Base-by-base conservation (phyloP, 37 sponge, comb jelly and placozoan species). In the Sycon ciliatum region DNA sequence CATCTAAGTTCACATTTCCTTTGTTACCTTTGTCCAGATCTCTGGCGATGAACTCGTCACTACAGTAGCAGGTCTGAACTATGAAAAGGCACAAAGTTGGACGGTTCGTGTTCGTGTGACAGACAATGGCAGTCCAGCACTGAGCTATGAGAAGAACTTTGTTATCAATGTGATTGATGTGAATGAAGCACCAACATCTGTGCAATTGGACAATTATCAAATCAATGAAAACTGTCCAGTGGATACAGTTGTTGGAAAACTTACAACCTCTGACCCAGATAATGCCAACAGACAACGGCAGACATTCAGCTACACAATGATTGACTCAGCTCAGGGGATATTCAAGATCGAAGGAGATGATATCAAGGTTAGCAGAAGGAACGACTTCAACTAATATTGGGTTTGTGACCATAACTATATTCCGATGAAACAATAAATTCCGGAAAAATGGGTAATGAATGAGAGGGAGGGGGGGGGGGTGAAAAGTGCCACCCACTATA, bases 141-240 rank as follows among this genome's bases (percentile, higher is more conserved):
- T 60, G n/a, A n/a, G n/a, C 7, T 11, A 27, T 11, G 16, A 11
- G 9, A 60, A 60, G 16, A n/a, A 11, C 7, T 60, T 60, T 26
- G 16, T 9, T 18, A 60, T 60, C 30, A n/a, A 60, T n/a, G 63
- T 60, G 7, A 9, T 27, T 9, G 63, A 60, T 26, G 63, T 60
- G n/a, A 60, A 60, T 22, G 63, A 60, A 60, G 9, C 7, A 9
- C 63, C 63, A 26, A 60, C 63, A 22, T 9, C 63, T 60, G 63
- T 60, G 7, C 63, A 60, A 9, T 11, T 60, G n/a, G 22, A 18
- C 63, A n/a, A 22, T 26, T 11, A 60, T 60, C n/a, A 60, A 60
- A 24, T 60, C 22, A 18, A 22, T 9, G 63, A 60, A 60, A 60
- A 60, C 63, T 11, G 63, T 26, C n/a, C n/a, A 7, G 9, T 60